Conservation (phyloP, 2,113 vertebrate species). For the Lontra canadensis region DNA sequence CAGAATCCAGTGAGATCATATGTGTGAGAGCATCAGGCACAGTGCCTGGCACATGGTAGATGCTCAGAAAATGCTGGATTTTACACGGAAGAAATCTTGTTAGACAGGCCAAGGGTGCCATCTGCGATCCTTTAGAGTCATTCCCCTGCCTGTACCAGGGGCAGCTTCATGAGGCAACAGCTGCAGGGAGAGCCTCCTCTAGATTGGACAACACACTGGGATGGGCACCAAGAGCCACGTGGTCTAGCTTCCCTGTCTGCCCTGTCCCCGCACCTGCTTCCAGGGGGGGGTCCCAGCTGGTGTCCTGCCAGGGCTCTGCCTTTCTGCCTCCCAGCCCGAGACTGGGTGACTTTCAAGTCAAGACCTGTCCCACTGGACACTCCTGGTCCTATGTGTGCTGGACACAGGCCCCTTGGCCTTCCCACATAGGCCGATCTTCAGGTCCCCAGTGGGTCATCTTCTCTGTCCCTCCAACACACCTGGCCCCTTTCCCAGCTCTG, state of each 20-base stretch:
- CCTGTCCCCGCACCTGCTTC: conserved; percentile 43
- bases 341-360: neutral
- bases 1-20: neutral
- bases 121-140: conserved; percentile 56
- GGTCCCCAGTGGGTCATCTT: neutral
- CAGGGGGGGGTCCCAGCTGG: neutral
- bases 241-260: neutral
- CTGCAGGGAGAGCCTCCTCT: conserved; percentile 22
- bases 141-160: conserved; percentile 7
- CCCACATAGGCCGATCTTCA: neutral
- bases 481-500: neutral
- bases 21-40: neutral
- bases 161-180: conserved; percentile 72
- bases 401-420: neutral
- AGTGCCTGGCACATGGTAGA: conserved; percentile 20
- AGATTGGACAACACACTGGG: neutral
- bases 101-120: conserved; percentile 9
- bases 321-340: neutral
- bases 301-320: neutral
- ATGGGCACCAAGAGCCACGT: neutral
- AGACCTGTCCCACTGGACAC: neutral
- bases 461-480: neutral
- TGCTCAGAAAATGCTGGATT: neutral
- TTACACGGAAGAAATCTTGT: neutral
- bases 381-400: neutral